Percentiles rank a stretch among this genome's conserved stretches.
Conservation (phyloP, 2,113 vertebrate genomes). For the Diphyllodes magnificus region DNA sequence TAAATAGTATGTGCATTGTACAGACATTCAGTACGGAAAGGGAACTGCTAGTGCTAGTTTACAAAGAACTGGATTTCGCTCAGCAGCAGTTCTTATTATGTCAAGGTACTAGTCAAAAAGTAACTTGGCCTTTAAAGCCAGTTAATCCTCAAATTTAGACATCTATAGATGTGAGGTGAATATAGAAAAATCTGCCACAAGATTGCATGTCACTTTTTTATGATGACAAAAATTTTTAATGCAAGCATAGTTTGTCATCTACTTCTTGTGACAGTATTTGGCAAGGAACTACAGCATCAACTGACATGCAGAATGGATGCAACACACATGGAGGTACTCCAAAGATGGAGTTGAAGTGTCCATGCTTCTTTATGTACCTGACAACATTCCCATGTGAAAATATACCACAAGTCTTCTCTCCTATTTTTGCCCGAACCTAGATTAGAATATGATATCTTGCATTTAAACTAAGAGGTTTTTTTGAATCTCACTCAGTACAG, state of each 20-base stretch:
- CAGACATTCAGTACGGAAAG: neutral
- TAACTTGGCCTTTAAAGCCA: neutral
- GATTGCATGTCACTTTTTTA: neutral
- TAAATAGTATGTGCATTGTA: neutral
- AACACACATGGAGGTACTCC: neutral
- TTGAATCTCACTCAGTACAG: neutral
- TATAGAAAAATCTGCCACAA: neutral
- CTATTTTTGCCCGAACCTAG: neutral
- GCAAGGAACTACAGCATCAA: neutral
- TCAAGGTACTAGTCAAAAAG: neutral
- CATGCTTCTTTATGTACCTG: neutral
- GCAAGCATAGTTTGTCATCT: neutral
- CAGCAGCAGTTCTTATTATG: neutral
- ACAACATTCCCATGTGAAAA: neutral
- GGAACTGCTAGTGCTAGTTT: neutral
- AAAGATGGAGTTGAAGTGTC: neutral
- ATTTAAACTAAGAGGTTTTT: neutral
- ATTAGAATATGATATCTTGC: neutral
- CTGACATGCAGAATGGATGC: neutral
- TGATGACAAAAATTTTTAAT: neutral
- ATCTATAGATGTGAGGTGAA: neutral
- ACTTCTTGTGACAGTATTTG: neutral
- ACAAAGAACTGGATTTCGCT: neutral
- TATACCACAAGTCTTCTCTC: neutral
- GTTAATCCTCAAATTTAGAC: neutral